Evolutionary conservation across 2,888 invertebrate species (phyloP).

Genomic region (Heterodera filipjevi): DNA sequence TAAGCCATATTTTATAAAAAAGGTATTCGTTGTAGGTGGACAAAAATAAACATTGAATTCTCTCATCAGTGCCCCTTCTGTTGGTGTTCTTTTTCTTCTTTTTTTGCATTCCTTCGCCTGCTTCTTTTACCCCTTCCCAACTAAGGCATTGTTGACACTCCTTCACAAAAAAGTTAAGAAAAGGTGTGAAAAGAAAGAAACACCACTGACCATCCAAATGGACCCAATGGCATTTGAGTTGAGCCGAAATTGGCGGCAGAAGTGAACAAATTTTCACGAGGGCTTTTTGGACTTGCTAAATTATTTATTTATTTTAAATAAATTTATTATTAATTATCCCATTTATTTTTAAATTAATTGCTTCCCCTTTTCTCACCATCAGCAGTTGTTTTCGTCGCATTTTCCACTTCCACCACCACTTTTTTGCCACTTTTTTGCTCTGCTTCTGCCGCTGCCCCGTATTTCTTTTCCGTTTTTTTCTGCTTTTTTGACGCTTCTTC

Average conservation of each 20-base stretch:
- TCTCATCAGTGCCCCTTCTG: too few relatives aligned
- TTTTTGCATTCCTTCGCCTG: background rate
- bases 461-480: background rate
- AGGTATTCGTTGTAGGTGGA: too few relatives aligned
- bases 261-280: background rate
- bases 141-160: background rate
- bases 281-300: background rate
- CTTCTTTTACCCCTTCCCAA: background rate
- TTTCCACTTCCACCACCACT: background rate
- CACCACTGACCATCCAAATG: background rate
- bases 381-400: background rate
- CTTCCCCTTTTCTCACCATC: background rate
- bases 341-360: background rate
- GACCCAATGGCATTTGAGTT: constrained; percentile 2
- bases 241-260: background rate
- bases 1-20: too few relatives aligned
- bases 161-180: background rate
- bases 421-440: background rate
- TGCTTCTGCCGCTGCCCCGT: background rate
- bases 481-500: background rate
- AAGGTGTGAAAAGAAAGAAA: background rate
- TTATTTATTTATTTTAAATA: background rate
- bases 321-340: background rate
- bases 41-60: too few relatives aligned
- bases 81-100: too few relatives aligned